Evolutionary conservation across 2,888 invertebrate genomes (phyloP).

Genomic region (Formica aserva): DNA sequence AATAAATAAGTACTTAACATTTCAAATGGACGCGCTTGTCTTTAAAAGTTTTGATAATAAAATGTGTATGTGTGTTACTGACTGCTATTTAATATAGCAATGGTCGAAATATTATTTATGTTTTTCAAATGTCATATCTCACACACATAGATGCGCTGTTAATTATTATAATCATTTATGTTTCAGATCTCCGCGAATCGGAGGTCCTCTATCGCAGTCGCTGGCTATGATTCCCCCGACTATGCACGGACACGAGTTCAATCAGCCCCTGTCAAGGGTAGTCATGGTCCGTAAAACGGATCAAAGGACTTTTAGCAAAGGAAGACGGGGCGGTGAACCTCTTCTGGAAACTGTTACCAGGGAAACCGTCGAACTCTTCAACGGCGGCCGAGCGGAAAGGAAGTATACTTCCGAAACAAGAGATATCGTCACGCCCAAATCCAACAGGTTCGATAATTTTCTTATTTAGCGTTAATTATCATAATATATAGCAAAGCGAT

Average conservation of each 20-base stretch:
- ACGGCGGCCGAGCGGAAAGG: conserved; percentile 88
- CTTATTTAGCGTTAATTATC: background rate
- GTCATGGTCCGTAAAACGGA: conserved; percentile 91
- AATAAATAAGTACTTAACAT: background rate
- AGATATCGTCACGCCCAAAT: conserved; percentile 86
- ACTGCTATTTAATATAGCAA: background rate
- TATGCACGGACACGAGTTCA: conserved; percentile 85
- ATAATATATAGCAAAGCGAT: background rate
- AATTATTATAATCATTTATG: conserved; percentile 32
- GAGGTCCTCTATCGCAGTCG: conserved; percentile 84
- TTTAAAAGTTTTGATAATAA: conserved; percentile 12
- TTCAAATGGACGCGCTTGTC: background rate
- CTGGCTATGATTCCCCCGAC: conserved; percentile 85
- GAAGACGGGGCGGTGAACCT: conserved; percentile 88
- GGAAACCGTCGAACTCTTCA: conserved; percentile 89
- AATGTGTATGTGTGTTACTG: background rate
- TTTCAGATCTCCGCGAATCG: conserved; percentile 83
- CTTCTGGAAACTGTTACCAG: conserved; percentile 89
- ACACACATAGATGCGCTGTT: background rate
- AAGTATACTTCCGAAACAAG: conserved; percentile 89
- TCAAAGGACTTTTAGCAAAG: conserved; percentile 89
- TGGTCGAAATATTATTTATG: background rate
- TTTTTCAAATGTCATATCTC: background rate
- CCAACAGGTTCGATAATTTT: conserved; percentile 80
- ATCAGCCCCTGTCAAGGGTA: conserved; percentile 87